A percentile compares a stretch with the other conserved stretches of the same genome.
Evolutionary conservation across 2,113 vertebrate genomes (phyloP).

Genomic region (Sander lucioperca): DNA sequence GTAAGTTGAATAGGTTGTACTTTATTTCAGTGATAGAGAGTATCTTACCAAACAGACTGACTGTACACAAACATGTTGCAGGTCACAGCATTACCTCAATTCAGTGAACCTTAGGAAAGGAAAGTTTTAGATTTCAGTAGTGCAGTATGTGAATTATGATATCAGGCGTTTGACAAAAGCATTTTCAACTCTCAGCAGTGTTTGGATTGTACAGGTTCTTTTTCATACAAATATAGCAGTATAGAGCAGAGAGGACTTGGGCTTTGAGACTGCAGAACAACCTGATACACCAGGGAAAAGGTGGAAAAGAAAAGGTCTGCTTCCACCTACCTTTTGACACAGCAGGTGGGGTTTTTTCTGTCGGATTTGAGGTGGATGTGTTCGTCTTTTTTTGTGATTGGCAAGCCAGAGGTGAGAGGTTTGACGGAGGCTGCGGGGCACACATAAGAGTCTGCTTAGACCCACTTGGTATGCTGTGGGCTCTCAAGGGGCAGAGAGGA

Average conservation of each 20-base stretch:
- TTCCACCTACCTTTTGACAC: conserved; percentile 56
- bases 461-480: conserved; percentile 71
- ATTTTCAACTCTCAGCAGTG: conserved; percentile 6
- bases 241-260: conserved; percentile 1
- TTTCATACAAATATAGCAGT: conserved; percentile 26
- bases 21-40: not conserved
- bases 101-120: not conserved
- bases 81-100: not conserved
- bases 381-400: conserved; percentile 59
- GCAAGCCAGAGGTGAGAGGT: conserved; percentile 65
- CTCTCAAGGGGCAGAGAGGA: conserved; percentile 69
- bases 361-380: conserved; percentile 33
- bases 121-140: not conserved
- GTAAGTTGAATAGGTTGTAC: not conserved
- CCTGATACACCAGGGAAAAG: conserved; percentile 23
- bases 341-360: conserved; percentile 54
- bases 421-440: conserved; percentile 55
- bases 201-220: conserved; percentile 9
- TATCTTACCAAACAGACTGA: not conserved
- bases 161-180: not conserved
- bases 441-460: conserved; percentile 45
- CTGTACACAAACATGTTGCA: not conserved
- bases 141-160: not conserved
- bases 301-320: conserved; percentile 40
- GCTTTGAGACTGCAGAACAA: conserved; percentile 33